Percentiles rank a stretch among this genome's conserved stretches.
These are phyloP conservation scores for Danionella cerebrum DNA, from an alignment of 2,113 vertebrate species.

Conservation along the genomic window DNA sequence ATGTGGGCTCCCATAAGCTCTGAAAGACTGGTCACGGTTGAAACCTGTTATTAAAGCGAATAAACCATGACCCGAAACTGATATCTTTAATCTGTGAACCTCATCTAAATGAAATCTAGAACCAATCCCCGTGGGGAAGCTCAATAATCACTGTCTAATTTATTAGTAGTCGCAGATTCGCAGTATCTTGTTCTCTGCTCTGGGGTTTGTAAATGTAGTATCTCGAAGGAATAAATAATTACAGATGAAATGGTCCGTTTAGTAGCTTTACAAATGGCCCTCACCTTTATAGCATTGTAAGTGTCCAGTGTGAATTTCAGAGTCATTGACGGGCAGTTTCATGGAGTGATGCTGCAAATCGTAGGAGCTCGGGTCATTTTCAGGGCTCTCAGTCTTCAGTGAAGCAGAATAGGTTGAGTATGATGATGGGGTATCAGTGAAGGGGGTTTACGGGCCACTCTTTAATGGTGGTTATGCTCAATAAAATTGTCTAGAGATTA, in stretches of 20 bases:
- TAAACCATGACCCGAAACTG: too few species aligned
- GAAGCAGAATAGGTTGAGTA: background rate
- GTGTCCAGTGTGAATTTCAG: background rate
- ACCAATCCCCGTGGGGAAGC: background rate
- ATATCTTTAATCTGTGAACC: background rate
- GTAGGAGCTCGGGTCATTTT: background rate
- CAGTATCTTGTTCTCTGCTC: conserved; percentile 2
- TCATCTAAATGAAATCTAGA: conserved; percentile 4
- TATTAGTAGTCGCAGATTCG: background rate
- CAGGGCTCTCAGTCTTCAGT: conserved; percentile 2
- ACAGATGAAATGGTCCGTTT: background rate
- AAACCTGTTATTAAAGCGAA: too few species aligned
- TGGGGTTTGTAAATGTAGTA: background rate
- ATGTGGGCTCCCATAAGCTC: too few species aligned
- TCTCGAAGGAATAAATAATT: conserved; percentile 5
- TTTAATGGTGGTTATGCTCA: background rate
- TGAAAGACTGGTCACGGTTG: background rate
- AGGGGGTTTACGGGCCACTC: background rate
- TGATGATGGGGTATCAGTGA: background rate
- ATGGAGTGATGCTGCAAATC: conserved; percentile 5
- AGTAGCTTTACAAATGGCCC: background rate
- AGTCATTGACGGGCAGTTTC: conserved; percentile 10
- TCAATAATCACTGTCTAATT: background rate
- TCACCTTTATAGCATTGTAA: background rate
- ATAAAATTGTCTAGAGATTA: background rate